Conservation (phyloP, 2,888 invertebrate genomes). For the Pachydiplax longipennis region DNA sequence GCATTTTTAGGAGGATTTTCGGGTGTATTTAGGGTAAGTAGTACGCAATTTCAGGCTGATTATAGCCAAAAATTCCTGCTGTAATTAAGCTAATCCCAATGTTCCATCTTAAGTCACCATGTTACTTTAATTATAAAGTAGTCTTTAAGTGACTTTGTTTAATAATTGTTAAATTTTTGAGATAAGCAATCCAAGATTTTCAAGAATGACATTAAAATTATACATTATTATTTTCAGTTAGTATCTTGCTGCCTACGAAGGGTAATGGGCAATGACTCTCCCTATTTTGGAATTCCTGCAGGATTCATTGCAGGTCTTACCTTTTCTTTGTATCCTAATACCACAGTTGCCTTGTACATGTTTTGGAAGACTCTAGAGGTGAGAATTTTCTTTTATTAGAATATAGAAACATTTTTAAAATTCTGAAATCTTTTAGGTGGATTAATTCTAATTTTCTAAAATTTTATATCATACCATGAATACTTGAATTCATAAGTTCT, state of each 20-base stretch:
- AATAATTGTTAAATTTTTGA: too few species aligned
- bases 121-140: too few species aligned
- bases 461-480: too few species aligned
- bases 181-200: too few species aligned
- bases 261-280: slow-evolving; percentile 67
- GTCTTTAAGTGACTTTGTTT: too few species aligned
- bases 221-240: slow-evolving; percentile 61
- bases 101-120: not conserved
- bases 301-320: slow-evolving; percentile 74
- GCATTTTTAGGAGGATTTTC: slow-evolving; percentile 74
- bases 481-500: too few species aligned
- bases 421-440: too few species aligned
- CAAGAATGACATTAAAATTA: not conserved
- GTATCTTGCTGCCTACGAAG: slow-evolving; percentile 73
- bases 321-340: slow-evolving; percentile 77
- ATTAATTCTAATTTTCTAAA: too few species aligned
- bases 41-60: not conserved
- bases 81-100: too few species aligned
- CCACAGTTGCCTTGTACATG: slow-evolving; percentile 80
- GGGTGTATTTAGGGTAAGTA: slow-evolving; percentile 70
- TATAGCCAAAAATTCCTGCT: too few species aligned
- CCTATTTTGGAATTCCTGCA: slow-evolving; percentile 71
- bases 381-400: too few species aligned
- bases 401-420: too few species aligned
- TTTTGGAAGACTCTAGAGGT: slow-evolving; percentile 86